Base-by-base conservation (phyloP, 2,888 invertebrate species). In the Fabriciana adippe region DNA sequence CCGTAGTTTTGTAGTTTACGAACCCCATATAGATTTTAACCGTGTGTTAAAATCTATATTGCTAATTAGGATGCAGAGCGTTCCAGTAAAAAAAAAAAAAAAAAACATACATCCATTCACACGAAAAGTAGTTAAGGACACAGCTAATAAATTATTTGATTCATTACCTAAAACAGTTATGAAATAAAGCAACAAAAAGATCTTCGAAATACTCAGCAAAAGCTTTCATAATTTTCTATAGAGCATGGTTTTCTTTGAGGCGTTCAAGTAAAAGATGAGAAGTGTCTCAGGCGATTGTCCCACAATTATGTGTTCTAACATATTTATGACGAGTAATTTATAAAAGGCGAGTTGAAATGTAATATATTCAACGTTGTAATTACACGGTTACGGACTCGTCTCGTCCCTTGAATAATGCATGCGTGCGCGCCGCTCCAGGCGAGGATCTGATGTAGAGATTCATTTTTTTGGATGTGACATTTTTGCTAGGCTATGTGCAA, bases 301-400 rank as follows among this genome's bases (percentile, higher is more conserved):
- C 76, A 76, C 74, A 74, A 75, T 72, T 68, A 70, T 54, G 67
- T 72, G 66, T 72, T 69, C 68, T 68, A 72, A 56, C 70, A 77
- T 82, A 82, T 85, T 85, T 84, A 83, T 80, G 78, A 76, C 75
- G 75, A 70, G 76, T 78, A 75, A 82, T 81, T 81, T 79, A 83
- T 82, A 78, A 80, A 67, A 81, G 79, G 76, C 77, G 76, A 76
- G 75, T 78, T 78, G 73, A 79, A 77, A 67, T 69, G 77, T 84
- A 84, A 85, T 85, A 79, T 85, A 85, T 84, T 85, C 83, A 75
- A 79, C 79, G 77, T 79, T 77, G 83, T 87, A 86, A 88, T 87
- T 86, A 86, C 81, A 86, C 79, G 77, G 79, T 66, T 67, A 66
- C 59, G 53, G 77, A 74, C 81, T 81, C 76, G 79, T 76, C 78